These are phyloP conservation scores for Macrochelys suwanniensis DNA, from an alignment of 2,797 vertebrate genomes.

Conservation along the genomic window DNA sequence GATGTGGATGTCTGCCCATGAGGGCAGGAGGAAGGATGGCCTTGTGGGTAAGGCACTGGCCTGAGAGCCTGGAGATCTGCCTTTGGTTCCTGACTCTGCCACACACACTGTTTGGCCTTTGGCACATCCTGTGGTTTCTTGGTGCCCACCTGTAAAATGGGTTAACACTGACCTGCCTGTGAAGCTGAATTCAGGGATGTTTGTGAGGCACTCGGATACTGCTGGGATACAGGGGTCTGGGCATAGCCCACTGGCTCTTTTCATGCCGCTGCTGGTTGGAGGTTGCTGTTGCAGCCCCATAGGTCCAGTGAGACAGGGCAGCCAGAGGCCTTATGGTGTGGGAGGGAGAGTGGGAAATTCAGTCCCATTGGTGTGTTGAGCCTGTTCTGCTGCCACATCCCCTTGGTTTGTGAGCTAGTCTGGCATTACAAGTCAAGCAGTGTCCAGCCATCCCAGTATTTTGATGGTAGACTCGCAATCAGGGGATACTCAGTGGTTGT, in stretches of 20 bases:
- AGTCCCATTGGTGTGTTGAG: background rate
- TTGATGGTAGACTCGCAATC: background rate
- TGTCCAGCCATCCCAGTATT: background rate
- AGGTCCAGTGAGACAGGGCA: background rate
- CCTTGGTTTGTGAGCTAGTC: background rate
- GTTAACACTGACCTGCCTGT: background rate
- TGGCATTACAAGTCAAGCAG: background rate
- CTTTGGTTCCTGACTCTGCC: background rate
- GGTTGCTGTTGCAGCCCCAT: background rate
- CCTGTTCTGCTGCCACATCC: background rate
- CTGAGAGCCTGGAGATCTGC: background rate
- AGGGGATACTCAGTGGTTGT: too few species aligned
- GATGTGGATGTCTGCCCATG: background rate
- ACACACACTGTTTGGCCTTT: background rate
- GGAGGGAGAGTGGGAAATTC: background rate
- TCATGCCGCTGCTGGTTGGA: background rate
- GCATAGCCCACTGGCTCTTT: background rate
- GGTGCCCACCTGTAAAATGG: background rate
- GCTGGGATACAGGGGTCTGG: background rate
- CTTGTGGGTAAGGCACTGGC: background rate
- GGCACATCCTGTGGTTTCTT: background rate
- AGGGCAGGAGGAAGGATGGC: fast-evolving
- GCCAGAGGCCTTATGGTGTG: background rate
- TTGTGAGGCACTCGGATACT: background rate
- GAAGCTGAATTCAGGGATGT: background rate